Evolutionary conservation across 2,888 invertebrate species (phyloP).

Genomic region (Caenorhabditis japonica): DNA sequence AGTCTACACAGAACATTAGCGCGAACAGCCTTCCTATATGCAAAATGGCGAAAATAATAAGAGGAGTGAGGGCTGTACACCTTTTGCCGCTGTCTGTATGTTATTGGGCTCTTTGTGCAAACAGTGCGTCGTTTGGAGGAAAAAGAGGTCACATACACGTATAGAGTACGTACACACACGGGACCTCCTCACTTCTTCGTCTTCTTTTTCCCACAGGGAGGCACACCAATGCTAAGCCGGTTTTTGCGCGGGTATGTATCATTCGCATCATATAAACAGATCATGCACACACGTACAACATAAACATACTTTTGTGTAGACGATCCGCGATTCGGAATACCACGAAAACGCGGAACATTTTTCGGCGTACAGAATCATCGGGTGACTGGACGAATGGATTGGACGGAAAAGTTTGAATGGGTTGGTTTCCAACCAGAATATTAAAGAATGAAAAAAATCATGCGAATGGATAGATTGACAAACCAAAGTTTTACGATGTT

Average conservation of each 20-base stretch:
- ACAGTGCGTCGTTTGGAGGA: conserved; percentile 23
- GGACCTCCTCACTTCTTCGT: too few species aligned
- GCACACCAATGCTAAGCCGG: conserved; percentile 14
- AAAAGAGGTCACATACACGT: conserved; percentile 12
- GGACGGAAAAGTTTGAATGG: too few species aligned
- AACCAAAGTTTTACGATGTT: too few species aligned
- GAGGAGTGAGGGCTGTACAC: conserved; percentile 31
- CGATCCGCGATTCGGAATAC: conserved; percentile 36
- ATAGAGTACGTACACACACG: background rate
- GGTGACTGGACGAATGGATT: too few species aligned
- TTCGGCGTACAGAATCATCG: conserved; percentile 18
- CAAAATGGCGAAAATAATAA: background rate
- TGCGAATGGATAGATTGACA: too few species aligned
- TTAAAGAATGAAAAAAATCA: too few species aligned
- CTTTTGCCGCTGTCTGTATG: conserved; percentile 1
- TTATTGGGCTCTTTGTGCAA: conserved; percentile 40
- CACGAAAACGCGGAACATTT: conserved; percentile 27
- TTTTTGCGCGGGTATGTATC: conserved; percentile 3
- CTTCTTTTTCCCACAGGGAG: background rate
- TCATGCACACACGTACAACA: background rate
- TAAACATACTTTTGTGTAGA: conserved; percentile 40
- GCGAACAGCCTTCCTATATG: background rate
- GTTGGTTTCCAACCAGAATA: too few species aligned
- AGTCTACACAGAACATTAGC: background rate
- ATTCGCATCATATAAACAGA: conserved; percentile 16